Base-by-base conservation (phyloP, 2,888 invertebrate genomes). In the Pardosa pseudoannulata region DNA sequence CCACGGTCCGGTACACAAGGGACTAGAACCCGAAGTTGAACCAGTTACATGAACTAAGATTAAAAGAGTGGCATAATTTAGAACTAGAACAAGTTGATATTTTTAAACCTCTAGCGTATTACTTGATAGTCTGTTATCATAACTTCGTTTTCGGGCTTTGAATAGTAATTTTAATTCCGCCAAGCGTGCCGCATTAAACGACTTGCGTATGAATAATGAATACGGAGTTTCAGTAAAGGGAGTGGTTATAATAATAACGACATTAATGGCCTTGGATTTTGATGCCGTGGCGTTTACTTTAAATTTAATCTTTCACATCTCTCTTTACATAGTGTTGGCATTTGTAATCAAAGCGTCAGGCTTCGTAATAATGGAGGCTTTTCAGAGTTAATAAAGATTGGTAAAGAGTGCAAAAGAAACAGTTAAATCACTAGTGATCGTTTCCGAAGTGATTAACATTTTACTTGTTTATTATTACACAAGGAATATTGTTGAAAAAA, bases 151-250 rank as follows among this genome's bases (percentile, higher is more conserved):
- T 50, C 67, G 28, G 67, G 64, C 83, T 78, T 78, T 83, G 76
- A 75, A 72, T 83, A 70, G 72, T 78, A 83, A 83, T 83, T 83
- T 72, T 46, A 62, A 70, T 50, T 82, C 82, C 71, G 56, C 28
- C 39, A 50, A 39, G 83, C 83, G 76, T 75, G 75, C 70, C 50
- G 41, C 39, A 46, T 27, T 72, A 65, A 83, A 83, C 83, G 83
- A 76, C 83, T 32, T 36, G 72, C 28, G 67, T 56, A 83, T 83
- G 83, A 78, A 83, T 83, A 83, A 83, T 83, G 64, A 76, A 83
- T 72, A 46, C 27, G 50, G 76, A 62, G 72, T 72, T 72, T 76
- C 36, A 36, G 75, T 16, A 65, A 67, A 46, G 71, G 71, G 39
- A 41, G 31, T 32, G 67, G 31, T 81, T 31, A 65, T 65, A 13